A percentile compares a stretch with the other conserved stretches of the same genome.
phyloP scores from a whole-genome alignment of 1,140 invertebrate genomes.

The Drosophila murphyi region DNA sequence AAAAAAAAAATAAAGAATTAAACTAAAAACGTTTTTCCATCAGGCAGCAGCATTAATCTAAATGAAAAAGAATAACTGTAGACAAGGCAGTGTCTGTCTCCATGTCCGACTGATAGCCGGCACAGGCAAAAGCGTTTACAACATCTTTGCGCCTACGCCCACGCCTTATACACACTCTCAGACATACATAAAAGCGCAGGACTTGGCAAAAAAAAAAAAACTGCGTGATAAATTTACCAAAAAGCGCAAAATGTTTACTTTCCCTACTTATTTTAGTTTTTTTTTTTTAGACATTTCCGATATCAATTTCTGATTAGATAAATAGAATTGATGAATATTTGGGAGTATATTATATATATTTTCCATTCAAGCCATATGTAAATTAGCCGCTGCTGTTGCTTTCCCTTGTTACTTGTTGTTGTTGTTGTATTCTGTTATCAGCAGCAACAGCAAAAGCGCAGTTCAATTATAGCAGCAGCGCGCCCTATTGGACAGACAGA shows the following conservation, averaged over 20 bases:
- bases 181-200: constrained; percentile 29
- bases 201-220: constrained; percentile 34
- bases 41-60: constrained; percentile 37
- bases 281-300: constrained; percentile 31
- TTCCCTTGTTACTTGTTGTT: constrained; percentile 1
- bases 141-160: constrained; percentile 74
- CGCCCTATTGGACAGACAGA: constrained; percentile 57
- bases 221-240: constrained; percentile 40
- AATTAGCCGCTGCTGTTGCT: constrained; percentile 54
- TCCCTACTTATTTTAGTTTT: constrained; percentile 3
- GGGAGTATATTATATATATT: constrained; percentile 20
- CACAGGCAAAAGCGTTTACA: constrained; percentile 39
- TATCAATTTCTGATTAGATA: constrained; percentile 63
- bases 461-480: constrained; percentile 50
- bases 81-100: neutral
- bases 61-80: neutral
- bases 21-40: constrained; percentile 24
- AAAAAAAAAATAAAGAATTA: neutral
- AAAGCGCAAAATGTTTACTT: constrained; percentile 9
- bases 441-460: constrained; percentile 46
- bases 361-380: constrained; percentile 70
- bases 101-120: constrained; percentile 31
- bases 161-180: constrained; percentile 57
- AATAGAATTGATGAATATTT: constrained; percentile 63
- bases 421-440: constrained; percentile 39